phyloP scores from a whole-genome alignment of 2,888 invertebrate genomes.

The Agrochola lychnidis region DNA sequence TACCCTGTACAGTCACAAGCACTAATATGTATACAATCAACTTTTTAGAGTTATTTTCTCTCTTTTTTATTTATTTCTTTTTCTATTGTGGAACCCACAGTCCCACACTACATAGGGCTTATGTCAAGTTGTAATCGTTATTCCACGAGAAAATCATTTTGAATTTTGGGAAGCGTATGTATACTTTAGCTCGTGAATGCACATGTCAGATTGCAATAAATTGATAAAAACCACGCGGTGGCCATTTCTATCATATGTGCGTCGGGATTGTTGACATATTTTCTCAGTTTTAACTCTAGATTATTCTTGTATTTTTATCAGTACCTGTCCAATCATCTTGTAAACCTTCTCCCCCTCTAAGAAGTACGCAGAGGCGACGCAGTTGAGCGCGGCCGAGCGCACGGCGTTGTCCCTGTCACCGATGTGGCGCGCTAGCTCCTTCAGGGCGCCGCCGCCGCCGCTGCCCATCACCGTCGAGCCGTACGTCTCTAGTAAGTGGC shows the following conservation, averaged over 20 bases:
- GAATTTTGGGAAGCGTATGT: too few species aligned
- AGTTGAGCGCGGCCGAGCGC: constrained; percentile 98
- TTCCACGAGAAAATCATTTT: too few species aligned
- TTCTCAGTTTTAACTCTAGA: neutral
- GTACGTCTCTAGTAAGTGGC: constrained; percentile 95
- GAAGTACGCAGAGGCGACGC: constrained; percentile 97
- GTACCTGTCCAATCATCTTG: constrained; percentile 97
- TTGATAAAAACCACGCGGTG: neutral
- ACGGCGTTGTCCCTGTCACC: constrained; percentile 99
- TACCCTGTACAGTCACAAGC: too few species aligned
- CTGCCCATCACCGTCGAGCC: constrained; percentile 96
- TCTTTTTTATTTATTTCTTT: too few species aligned
- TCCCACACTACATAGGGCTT: too few species aligned
- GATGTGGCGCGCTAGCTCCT: constrained; percentile 98
- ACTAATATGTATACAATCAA: too few species aligned
- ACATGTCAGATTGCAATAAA: neutral
- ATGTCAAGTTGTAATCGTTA: too few species aligned
- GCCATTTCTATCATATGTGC: neutral
- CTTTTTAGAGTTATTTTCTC: too few species aligned
- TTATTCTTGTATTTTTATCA: neutral
- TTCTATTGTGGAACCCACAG: too few species aligned
- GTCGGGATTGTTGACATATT: neutral
- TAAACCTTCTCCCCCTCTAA: constrained; percentile 97
- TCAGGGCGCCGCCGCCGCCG: constrained; percentile 94
- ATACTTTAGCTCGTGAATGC: too few species aligned